phyloP scores from a whole-genome alignment of 1,140 invertebrate genomes.

The Mactra quadrangularis region DNA sequence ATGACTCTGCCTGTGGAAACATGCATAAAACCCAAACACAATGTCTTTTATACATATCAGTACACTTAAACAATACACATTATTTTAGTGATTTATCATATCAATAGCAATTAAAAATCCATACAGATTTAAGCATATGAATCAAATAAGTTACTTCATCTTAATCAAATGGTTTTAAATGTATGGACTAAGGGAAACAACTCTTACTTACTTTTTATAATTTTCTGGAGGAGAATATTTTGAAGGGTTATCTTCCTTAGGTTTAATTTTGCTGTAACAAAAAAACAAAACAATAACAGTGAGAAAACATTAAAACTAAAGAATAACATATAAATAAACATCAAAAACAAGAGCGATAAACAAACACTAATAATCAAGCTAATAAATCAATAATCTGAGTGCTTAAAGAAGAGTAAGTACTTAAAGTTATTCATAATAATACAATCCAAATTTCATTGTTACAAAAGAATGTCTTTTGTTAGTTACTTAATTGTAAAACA shows the following conservation, averaged over 20 bases:
- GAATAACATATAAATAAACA: constrained; percentile 11
- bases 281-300: no score
- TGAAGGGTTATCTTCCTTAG: constrained; percentile 41
- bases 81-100: no score
- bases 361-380: not conserved
- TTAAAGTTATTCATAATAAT: not conserved
- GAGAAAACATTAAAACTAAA: no score
- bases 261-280: constrained; percentile 51
- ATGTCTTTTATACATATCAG: no score
- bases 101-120: no score
- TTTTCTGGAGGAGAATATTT: constrained; percentile 70
- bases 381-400: not conserved
- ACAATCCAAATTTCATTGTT: not conserved
- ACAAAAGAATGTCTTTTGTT: not conserved
- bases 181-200: not conserved
- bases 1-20: no score
- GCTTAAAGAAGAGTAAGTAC: not conserved
- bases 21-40: no score
- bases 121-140: no score
- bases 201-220: constrained; percentile 70
- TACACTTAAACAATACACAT: no score
- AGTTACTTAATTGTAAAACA: no score
- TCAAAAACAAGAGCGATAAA: not conserved
- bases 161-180: not conserved
- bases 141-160: no score